These are phyloP conservation scores for Brachionus rotundiformis DNA, from an alignment of 1,140 invertebrate genomes.

Conservation along the genomic window DNA sequence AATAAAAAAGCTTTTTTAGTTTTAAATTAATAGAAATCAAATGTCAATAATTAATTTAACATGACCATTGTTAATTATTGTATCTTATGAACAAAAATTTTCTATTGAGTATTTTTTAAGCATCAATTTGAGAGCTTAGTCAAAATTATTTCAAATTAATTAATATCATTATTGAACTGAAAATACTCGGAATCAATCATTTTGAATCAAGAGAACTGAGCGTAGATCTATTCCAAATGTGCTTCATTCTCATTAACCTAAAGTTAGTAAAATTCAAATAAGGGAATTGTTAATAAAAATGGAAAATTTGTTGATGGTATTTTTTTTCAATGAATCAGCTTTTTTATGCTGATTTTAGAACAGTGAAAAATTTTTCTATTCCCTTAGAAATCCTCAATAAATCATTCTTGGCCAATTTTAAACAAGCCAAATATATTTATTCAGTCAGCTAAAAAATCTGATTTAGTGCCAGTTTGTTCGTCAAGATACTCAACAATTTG, in stretches of 20 bases:
- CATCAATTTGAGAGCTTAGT: background rate
- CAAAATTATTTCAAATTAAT: background rate
- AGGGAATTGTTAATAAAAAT: background rate
- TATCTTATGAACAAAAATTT: background rate
- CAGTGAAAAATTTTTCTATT: background rate
- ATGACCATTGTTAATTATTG: background rate
- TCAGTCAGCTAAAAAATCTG: background rate
- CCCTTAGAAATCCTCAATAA: background rate
- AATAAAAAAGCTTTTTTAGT: background rate
- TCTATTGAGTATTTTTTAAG: no score
- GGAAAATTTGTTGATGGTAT: background rate
- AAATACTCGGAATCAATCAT: background rate
- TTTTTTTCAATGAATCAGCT: background rate
- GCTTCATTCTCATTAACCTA: background rate
- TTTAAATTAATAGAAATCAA: background rate
- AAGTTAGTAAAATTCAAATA: background rate
- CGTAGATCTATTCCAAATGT: background rate
- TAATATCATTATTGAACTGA: background rate
- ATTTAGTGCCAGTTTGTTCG: background rate
- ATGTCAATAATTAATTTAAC: background rate
- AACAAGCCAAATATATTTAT: background rate
- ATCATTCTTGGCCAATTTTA: background rate
- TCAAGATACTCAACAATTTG: background rate
- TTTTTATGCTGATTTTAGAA: background rate
- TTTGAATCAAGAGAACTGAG: background rate